A percentile compares a stretch with the other conserved stretches of the same genome.
These are phyloP conservation scores for Schizopygopsis malacanthus DNA, from an alignment of 2,797 vertebrate genomes.

Conservation along the genomic window DNA sequence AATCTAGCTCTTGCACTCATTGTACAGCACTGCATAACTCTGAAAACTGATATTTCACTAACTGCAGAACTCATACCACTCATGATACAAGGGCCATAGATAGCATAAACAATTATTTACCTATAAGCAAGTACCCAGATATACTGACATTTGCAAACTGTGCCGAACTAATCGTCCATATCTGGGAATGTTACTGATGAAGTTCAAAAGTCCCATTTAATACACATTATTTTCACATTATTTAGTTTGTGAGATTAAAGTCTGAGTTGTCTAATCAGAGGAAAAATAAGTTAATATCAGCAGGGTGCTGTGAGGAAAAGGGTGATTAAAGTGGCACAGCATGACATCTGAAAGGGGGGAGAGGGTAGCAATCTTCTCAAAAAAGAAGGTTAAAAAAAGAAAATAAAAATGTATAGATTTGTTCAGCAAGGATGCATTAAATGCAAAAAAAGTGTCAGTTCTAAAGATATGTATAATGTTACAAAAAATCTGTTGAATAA, in stretches of 20 bases:
- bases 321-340: slow-evolving; percentile 9
- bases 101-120: neutral
- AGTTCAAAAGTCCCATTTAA: slow-evolving; percentile 22
- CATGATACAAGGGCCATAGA: neutral
- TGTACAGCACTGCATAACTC: slow-evolving; percentile 8
- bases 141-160: neutral
- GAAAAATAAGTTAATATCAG: neutral
- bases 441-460: neutral
- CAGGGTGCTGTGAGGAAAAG: neutral
- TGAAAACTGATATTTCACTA: neutral
- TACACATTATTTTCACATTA: slow-evolving; percentile 14
- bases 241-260: slow-evolving; percentile 1
- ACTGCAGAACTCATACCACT: neutral
- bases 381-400: neutral
- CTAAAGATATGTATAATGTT: neutral
- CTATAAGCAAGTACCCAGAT: neutral
- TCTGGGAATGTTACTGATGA: slow-evolving; percentile 9
- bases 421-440: neutral
- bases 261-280: slow-evolving; percentile 7
- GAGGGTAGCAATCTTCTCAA: neutral
- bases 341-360: neutral
- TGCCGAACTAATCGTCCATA: neutral
- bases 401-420: neutral
- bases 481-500: neutral
- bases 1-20: neutral